Conservation (phyloP, 2,888 invertebrate species). For the Lasioglossum figueresi region DNA sequence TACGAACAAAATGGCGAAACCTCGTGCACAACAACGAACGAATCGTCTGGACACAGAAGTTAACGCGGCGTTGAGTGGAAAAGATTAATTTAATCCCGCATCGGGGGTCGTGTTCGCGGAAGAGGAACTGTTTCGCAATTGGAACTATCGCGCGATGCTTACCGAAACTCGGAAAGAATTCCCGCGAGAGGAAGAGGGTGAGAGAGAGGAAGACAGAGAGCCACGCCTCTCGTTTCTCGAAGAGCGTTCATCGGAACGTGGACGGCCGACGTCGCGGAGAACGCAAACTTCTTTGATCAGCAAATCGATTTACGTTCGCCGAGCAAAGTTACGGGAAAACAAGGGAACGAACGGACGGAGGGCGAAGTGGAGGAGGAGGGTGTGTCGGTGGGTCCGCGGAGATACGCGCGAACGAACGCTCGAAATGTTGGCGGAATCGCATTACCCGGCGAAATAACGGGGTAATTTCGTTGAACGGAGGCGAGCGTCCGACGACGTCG, state of each 20-base stretch:
- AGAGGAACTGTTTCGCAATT: not conserved
- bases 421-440: slow-evolving; percentile 58
- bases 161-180: not conserved
- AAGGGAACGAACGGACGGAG: slow-evolving; percentile 21
- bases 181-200: not conserved
- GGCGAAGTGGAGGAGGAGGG: not conserved
- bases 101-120: not conserved
- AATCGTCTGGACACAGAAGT: not conserved
- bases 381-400: not conserved
- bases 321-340: slow-evolving; percentile 63
- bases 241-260: slow-evolving; percentile 33
- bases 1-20: not conserved
- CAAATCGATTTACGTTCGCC: slow-evolving; percentile 65
- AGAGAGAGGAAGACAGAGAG: not conserved
- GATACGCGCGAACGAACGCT: slow-evolving; percentile 13
- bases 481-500: slow-evolving; percentile 25
- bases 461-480: slow-evolving; percentile 55
- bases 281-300: slow-evolving; percentile 59
- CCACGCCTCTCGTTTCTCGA: not conserved
- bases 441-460: slow-evolving; percentile 47
- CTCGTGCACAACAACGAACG: not conserved
- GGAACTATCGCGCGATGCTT: not conserved
- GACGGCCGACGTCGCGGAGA: slow-evolving; percentile 43
- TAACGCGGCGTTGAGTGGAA: not conserved
- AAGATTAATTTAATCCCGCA: not conserved